Evolutionary conservation across 1,140 invertebrate species (phyloP).

Genomic region (Ladona fulva): DNA sequence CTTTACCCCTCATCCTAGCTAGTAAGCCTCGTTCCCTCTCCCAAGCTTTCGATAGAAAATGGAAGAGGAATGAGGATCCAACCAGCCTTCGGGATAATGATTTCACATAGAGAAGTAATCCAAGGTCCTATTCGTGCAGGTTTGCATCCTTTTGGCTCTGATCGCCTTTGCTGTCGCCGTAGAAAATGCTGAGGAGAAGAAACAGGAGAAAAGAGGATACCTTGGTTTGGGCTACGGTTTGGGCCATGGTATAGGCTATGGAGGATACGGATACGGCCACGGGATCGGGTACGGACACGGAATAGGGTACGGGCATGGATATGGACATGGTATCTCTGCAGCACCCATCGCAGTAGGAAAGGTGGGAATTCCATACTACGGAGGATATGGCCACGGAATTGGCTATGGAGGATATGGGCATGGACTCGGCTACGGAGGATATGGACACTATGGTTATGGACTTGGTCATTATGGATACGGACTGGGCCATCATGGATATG

Average conservation of each 20-base stretch:
- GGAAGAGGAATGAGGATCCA: no score
- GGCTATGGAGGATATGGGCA: slow-evolving; percentile 11
- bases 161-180: slow-evolving; percentile 12
- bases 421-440: slow-evolving; percentile 13
- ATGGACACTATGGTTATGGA: not conserved
- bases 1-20: no score
- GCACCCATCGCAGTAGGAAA: no score
- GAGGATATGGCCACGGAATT: slow-evolving; percentile 17
- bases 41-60: no score
- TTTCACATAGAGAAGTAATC: no score
- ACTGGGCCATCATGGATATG: not conserved
- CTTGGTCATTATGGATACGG: slow-evolving; percentile 5
- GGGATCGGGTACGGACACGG: slow-evolving; percentile 17
- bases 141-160: slow-evolving; percentile 15
- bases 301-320: slow-evolving; percentile 12
- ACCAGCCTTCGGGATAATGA: no score
- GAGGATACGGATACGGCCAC: not conserved
- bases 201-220: slow-evolving; percentile 17
- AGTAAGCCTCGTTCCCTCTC: no score
- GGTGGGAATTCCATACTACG: not conserved
- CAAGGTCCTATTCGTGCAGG: not conserved
- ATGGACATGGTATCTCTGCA: not conserved
- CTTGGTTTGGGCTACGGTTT: slow-evolving; percentile 19
- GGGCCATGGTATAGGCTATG: slow-evolving; percentile 8
- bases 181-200: slow-evolving; percentile 16